Percentiles rank a stretch among this genome's conserved stretches.
Conservation (phyloP, 2,888 invertebrate genomes). For the Tetranychus piercei region DNA sequence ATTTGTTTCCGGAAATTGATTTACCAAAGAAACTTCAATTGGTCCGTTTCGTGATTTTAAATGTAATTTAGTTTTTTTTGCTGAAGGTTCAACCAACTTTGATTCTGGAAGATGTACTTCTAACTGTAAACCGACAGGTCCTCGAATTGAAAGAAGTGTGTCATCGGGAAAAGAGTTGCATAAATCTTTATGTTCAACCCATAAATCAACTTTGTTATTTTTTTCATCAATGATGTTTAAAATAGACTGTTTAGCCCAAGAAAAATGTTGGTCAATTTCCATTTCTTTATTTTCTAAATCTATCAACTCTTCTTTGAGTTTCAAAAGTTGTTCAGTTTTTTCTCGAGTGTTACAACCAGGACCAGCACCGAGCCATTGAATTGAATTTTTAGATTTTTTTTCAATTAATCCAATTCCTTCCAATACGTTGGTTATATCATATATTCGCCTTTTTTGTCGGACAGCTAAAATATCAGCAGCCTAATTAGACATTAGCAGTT, state of each 20-base stretch:
- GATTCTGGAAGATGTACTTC: slow-evolving; percentile 40
- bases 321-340: slow-evolving; percentile 46
- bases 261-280: slow-evolving; percentile 46
- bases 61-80: slow-evolving; percentile 38
- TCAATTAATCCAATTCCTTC: slow-evolving; percentile 84
- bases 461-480: slow-evolving; percentile 75
- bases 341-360: slow-evolving; percentile 56
- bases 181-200: slow-evolving; percentile 57
- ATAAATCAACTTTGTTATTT: slow-evolving; percentile 39
- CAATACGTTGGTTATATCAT: slow-evolving; percentile 80
- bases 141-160: slow-evolving; percentile 55
- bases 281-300: slow-evolving; percentile 56
- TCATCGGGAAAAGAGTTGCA: slow-evolving; percentile 47
- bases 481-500: no score
- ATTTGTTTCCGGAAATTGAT: slow-evolving; percentile 36
- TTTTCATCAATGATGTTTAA: slow-evolving; percentile 60
- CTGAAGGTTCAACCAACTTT: slow-evolving; percentile 39
- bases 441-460: slow-evolving; percentile 65
- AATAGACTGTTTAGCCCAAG: slow-evolving; percentile 60
- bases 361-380: slow-evolving; percentile 74
- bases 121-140: slow-evolving; percentile 55
- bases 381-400: slow-evolving; percentile 79
- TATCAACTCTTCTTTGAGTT: slow-evolving; percentile 54
- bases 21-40: slow-evolving; percentile 45
- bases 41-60: slow-evolving; percentile 45